phyloP scores from a whole-genome alignment of 92 coral and sea anemone genomes.

The Porites lobata region DNA sequence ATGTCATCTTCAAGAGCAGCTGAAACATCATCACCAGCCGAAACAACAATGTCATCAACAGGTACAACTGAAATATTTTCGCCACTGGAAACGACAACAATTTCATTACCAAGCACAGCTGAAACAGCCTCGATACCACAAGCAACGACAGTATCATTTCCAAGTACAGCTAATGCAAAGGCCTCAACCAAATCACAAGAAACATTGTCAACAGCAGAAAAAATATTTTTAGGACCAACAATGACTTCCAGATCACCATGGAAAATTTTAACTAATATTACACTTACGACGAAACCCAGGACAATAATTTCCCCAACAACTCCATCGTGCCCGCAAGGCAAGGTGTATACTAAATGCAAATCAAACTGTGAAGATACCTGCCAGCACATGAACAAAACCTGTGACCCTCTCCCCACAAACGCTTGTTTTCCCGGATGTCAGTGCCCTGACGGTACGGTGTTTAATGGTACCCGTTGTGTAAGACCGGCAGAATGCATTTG shows the following conservation, averaged over 20 bases:
- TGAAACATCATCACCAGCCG: not conserved
- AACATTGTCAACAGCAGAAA: no score
- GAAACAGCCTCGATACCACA: no score
- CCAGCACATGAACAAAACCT: constrained; percentile 79
- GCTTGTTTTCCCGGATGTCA: constrained; percentile 79
- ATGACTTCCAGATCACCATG: not conserved
- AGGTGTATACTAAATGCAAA: constrained; percentile 64
- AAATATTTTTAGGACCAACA: not conserved
- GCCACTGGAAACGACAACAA: not conserved
- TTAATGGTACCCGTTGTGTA: constrained; percentile 88
- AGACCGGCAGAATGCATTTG: constrained; percentile 87
- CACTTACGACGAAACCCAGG: constrained; percentile 27
- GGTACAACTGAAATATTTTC: not conserved
- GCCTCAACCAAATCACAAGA: no score
- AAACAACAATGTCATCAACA: not conserved
- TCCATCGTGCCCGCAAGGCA: constrained; percentile 52
- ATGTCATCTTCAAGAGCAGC: not conserved
- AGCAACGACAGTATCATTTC: no score
- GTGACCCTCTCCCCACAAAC: constrained; percentile 31
- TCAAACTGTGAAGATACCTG: constrained; percentile 82
- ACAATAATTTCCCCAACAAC: constrained; percentile 37
- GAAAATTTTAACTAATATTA: constrained; percentile 41
- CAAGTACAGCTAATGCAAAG: no score
- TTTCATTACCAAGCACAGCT: not conserved
- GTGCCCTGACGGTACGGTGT: constrained; percentile 78